These are phyloP conservation scores for Capreolus pygargus DNA, from an alignment of 2,113 vertebrate genomes.

Conservation along the genomic window DNA sequence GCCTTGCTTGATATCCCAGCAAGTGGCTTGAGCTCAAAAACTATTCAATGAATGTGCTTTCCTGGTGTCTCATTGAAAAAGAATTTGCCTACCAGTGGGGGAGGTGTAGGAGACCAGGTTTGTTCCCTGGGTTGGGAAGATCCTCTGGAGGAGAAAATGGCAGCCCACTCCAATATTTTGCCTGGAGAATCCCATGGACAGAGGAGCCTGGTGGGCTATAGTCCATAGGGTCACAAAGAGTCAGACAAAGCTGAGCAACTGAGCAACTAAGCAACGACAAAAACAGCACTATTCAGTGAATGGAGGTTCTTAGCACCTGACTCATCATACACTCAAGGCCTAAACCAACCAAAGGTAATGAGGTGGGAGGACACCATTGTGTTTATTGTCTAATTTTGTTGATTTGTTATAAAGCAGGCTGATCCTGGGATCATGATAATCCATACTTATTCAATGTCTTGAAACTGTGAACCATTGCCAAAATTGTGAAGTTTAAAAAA, in stretches of 20 bases:
- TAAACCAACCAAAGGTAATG: background rate
- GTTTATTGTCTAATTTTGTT: background rate
- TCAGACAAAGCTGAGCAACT: background rate
- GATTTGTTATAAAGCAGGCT: background rate
- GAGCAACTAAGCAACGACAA: background rate
- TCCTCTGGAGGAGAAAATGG: background rate
- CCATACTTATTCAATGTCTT: slow-evolving; percentile 42
- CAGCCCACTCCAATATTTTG: background rate
- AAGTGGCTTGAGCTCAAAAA: background rate
- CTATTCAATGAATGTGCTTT: background rate
- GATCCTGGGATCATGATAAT: background rate
- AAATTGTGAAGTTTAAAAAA: slow-evolving; percentile 10
- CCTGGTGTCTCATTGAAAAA: background rate
- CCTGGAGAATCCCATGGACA: background rate
- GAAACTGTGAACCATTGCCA: background rate
- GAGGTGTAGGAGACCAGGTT: background rate
- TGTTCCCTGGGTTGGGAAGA: background rate
- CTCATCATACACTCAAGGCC: background rate
- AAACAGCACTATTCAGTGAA: background rate
- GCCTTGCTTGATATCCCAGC: background rate
- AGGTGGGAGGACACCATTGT: background rate
- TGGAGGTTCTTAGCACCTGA: background rate
- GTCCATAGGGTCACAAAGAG: background rate
- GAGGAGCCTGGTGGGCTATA: background rate
- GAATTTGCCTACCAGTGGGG: background rate